Evolutionary conservation across 2,797 vertebrate genomes (phyloP), one percentile per base, ranked within the genome.

Genomic region (Poliocrania exsul): DNA sequence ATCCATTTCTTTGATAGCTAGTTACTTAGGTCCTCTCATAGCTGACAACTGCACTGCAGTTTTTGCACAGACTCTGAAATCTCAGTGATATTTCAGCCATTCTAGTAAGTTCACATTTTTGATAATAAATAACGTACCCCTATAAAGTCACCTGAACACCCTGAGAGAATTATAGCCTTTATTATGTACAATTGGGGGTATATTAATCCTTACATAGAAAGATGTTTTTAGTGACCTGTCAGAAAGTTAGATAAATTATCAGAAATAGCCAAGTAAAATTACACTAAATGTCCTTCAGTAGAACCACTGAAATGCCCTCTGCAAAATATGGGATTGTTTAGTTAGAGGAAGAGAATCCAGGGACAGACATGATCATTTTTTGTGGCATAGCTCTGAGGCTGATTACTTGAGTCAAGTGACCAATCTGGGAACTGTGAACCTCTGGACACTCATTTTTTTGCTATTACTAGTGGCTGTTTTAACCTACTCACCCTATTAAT

Each of bases 401-500:
- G 90, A 95, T 96, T 91, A 47, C 38, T 82, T 58, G 44, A 95
- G 69, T 87, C 92, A 82, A 96, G 92, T 93, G 96, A 95, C 95
- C 92, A 84, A 62, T 67, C 75, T 96, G 81, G 92, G 84, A 93
- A 82, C 58, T 86, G 86, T 90, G 92, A 92, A 95, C 82, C 95
- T 87, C 95, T 74, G 79, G 67, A 94, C 88, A 90, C 66, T 71
- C 80, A 92, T 91, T 96, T 90, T 88, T 56, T 91, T 86, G 49
- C 83, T 89, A 77, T 86, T 91, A 92, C 66, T 90, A 88, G 82
- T 91, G 88, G 88, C 86, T 93, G 88, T 93, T 86, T 97, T 97
- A 96, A 95, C 97, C 96, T 94, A 86, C 69, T 90, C 85, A 88
- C 86, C 86, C 95, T 95, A 94, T 89, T 97, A 95, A 96, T 96